Evolutionary conservation across 2,888 invertebrate genomes (phyloP).

Genomic region (Cephus rjabovi): DNA sequence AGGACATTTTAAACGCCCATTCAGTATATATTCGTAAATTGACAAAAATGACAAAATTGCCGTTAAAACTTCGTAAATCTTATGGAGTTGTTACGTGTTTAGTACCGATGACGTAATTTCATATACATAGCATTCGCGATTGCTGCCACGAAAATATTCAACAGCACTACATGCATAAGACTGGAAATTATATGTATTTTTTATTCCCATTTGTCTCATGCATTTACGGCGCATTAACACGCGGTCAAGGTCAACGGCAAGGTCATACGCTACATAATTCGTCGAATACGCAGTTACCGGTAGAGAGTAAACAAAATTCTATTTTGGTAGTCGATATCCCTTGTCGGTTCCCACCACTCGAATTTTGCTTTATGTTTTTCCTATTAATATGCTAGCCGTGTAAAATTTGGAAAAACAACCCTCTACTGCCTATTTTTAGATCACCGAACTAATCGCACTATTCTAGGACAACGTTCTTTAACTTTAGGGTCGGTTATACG

Average conservation of each 20-base stretch:
- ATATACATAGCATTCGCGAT: neutral
- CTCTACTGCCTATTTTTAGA: neutral
- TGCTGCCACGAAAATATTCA: neutral
- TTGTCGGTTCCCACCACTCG: neutral
- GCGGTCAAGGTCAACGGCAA: neutral
- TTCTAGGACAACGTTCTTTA: neutral
- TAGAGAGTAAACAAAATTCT: neutral
- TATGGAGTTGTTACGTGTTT: neutral
- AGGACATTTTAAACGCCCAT: too few species aligned
- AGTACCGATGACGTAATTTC: neutral
- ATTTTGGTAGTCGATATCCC: neutral
- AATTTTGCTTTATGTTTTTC: neutral
- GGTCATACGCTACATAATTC: neutral
- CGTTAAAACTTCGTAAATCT: too few species aligned
- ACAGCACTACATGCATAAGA: neutral
- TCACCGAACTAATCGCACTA: neutral
- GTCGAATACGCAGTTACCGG: neutral
- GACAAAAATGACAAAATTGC: too few species aligned
- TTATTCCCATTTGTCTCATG: neutral
- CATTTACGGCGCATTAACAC: neutral
- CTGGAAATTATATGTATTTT: neutral
- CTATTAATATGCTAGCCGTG: neutral
- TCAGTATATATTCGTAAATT: too few species aligned
- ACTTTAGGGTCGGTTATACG: too few species aligned
- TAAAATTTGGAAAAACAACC: neutral